phyloP scores from a whole-genome alignment of 2,888 invertebrate species.

The Chironomus riparius region DNA sequence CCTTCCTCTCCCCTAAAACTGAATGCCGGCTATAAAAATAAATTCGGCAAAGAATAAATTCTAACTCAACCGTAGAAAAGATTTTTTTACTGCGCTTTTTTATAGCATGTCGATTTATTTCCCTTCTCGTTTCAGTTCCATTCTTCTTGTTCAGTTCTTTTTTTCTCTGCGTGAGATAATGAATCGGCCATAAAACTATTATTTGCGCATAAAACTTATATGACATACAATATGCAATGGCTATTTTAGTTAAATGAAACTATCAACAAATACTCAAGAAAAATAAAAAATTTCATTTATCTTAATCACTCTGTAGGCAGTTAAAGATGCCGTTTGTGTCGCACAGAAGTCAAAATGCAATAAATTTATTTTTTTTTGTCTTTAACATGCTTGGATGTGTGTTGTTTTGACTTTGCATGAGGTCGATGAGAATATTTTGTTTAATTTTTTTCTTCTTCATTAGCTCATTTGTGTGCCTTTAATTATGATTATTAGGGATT shows the following conservation, averaged over 20 bases:
- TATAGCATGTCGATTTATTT: neutral
- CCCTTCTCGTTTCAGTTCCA: neutral
- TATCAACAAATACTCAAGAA: too few species aligned
- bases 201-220: conserved; percentile 24
- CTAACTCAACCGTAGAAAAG: neutral
- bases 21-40: neutral
- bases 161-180: neutral
- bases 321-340: too few species aligned
- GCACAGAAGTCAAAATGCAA: too few species aligned
- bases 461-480: too few species aligned
- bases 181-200: conserved; percentile 18
- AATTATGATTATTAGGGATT: too few species aligned
- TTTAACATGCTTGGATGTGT: too few species aligned
- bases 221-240: neutral
- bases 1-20: neutral
- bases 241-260: neutral
- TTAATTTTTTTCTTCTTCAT: too few species aligned
- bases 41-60: neutral
- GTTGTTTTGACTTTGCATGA: too few species aligned
- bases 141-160: neutral
- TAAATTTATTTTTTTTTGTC: too few species aligned
- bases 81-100: conserved; percentile 13
- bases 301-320: too few species aligned
- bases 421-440: too few species aligned
- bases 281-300: neutral